Evolutionary conservation across 2,797 vertebrate species (phyloP), one percentile per base, ranked within the genome.

Genomic region (Liparis tanakae): DNA sequence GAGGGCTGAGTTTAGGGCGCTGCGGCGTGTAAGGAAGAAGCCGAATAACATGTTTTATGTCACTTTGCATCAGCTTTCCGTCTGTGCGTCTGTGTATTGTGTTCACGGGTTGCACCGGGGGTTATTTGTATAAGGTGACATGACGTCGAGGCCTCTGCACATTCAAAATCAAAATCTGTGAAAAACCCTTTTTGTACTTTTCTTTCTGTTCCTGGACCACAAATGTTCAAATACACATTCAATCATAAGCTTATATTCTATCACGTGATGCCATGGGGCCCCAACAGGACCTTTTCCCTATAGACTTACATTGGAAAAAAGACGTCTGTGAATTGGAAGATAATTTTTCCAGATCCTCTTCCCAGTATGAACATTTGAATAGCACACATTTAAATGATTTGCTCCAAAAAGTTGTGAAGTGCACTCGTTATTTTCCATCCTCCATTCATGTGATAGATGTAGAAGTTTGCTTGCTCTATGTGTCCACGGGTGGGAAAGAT

Each of bases 31-130:
- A 76, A 50, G 39, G 15, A 58, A 61, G 36, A 73, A 55, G 20
- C 60, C 39, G 12, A 69, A 79, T 56, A 67, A 80, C 37, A 43
- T 61, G 51, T 63, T 73, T 66, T 62, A 46, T 79, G 50, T 69
- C 20, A 30, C 20, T 20, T 36, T 60, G 48, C 50, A 46, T 72
- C 41, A 41, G 15, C n/a, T 65, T 61, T 60, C 54, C 63, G 3
- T 18, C 9, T 22, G 0, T 61, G 8, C 39, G 44, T 22, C 41
- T 54, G 34, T 70, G 41, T 53, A 53, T 76, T 33, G 20, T 8
- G 12, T 65, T 79, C 58, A 36, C 13, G 7, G n/a, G n/a, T 69
- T 78, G 57, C 41, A 56, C 44, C 4, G 4, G 41, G 20, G 12
- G 51, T 51, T 36, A 25, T 64, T 51, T 36, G 41, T 66, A 46